phyloP scores from a whole-genome alignment of 2,888 invertebrate genomes.

The Drosophila greeni region DNA sequence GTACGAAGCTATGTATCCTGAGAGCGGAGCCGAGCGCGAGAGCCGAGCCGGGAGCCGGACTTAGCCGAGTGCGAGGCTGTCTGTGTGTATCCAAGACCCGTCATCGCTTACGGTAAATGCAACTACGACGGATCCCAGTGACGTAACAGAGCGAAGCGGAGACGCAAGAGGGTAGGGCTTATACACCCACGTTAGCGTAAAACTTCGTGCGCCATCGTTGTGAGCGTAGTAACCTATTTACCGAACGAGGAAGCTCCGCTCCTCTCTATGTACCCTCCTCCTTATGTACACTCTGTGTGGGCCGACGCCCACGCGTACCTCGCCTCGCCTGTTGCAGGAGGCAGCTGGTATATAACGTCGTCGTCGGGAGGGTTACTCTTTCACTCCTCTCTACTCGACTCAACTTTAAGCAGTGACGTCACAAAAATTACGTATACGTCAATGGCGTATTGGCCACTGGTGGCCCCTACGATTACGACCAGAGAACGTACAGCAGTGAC shows the following conservation, averaged over 20 bases:
- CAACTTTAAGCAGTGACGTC: constrained; percentile 64
- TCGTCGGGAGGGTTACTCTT: constrained; percentile 19
- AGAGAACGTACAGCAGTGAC: constrained; percentile 11
- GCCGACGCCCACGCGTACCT: constrained; percentile 20
- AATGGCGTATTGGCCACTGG: constrained; percentile 19
- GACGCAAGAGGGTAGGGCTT: background rate
- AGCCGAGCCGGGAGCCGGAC: background rate
- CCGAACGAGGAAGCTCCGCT: constrained; percentile 31
- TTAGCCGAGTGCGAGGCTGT: background rate
- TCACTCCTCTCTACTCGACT: constrained; percentile 4
- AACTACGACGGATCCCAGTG: constrained; percentile 53
- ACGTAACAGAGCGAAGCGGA: constrained; percentile 20
- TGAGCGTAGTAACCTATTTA: constrained; percentile 71
- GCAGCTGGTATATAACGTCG: constrained; percentile 1
- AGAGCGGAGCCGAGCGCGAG: constrained; percentile 6
- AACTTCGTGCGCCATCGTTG: constrained; percentile 60
- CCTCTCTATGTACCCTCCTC: background rate
- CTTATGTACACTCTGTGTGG: constrained; percentile 1
- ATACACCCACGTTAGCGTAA: constrained; percentile 64
- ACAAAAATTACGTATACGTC: constrained; percentile 66
- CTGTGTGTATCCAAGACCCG: constrained; percentile 10
- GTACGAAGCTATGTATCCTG: constrained; percentile 1
- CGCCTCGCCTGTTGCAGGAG: constrained; percentile 41
- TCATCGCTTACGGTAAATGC: constrained; percentile 48
- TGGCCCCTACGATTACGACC: constrained; percentile 1